Base-by-base conservation (phyloP, 2,888 invertebrate genomes). In the Heliconius charithonia region DNA sequence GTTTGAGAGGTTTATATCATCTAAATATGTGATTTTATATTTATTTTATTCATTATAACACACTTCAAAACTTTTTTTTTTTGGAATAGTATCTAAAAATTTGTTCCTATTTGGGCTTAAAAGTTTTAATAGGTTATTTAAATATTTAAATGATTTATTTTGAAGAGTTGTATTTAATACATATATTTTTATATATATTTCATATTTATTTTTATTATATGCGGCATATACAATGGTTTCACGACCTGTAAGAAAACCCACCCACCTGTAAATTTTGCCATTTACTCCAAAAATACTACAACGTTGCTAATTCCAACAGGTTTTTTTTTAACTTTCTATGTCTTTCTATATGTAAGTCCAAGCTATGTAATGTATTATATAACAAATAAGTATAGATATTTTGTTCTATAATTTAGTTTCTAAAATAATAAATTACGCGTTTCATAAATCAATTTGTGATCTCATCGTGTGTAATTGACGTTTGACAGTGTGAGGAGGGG, bases 391-490 rank as follows among this genome's bases (percentile, higher is more conserved):
- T 71, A 71, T 29, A 71, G n/a, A 71, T 71, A 71, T 71, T 71
- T 71, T 71, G 29, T 71, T 12, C 51, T 71, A 56, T 59, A 59
- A 72, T 72, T 72, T 56, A n/a, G 59, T 56, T 72, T 32, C 56
- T 4, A 72, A 70, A 56, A 32, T 56, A 71, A 27, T 56, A 22
- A 29, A 51, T 29, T 6, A 72, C 71, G 71, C 51, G 56, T 56
- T 56, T 32, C 56, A n/a, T 56, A 32, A 56, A 59, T 62, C 73
- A 77, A 90, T 89, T 88, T 88, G 89, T 85, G 90, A 87, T 89
- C 88, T 93, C 93, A 93, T 92, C 90, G 87, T 85, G 90, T 85
- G 89, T 92, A 93, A 93, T 93, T 92, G 92, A 89, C 87, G 89
- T 84, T 84, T 83, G 84, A 84, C 87, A 83, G 80, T 84, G 85